Evolutionary conservation across 1,140 invertebrate species (phyloP), one percentile per base, ranked within the genome.

Genomic region (Drosophila mayri): DNA sequence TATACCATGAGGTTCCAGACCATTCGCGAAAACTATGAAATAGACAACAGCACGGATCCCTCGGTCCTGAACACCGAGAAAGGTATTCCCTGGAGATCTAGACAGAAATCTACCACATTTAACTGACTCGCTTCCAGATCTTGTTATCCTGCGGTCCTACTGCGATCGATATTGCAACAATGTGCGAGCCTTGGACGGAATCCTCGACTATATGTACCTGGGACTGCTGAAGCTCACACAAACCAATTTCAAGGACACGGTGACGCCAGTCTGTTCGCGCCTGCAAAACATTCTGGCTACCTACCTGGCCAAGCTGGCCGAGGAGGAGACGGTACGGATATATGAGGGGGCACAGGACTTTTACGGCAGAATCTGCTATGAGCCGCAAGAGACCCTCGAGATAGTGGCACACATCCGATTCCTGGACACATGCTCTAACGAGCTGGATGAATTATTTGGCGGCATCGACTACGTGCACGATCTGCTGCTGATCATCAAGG

Each of bases 201-300:
- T 97, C 22, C 93, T 94, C 14, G 93, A 94, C 46, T 93, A 93
- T 57, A 94, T 96, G 68, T 93, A 93, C 0, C 72, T 95, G 8
- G 97, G 97, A 1, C 92, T 98, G 30, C 91, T 97, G 44, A 93
- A 95, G 59, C 85, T 98, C 8, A 95, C 95, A 66, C 93, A 96
- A 18, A 88, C 93, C n/a, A 94, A 94, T 38, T 96, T 98, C 84
- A 97, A 96, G 92, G 94, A 94, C 22, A 92, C 94, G 22, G 94
- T 96, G 22, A 93, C 95, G 14, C 95, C 96, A 0, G 95, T 95
- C 46, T 96, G 96, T 3, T 92, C 94, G 7, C 91, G 95, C 59
- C 94, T 97, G 50, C 94, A 97, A 57, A 93, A 94, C 58, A 94
- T 97, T n/a, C 79, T 95, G 5, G 92, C 94, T 68, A 74, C 91